Conservation (phyloP, 1,140 invertebrate species). For the Andrena cerasifolii region DNA sequence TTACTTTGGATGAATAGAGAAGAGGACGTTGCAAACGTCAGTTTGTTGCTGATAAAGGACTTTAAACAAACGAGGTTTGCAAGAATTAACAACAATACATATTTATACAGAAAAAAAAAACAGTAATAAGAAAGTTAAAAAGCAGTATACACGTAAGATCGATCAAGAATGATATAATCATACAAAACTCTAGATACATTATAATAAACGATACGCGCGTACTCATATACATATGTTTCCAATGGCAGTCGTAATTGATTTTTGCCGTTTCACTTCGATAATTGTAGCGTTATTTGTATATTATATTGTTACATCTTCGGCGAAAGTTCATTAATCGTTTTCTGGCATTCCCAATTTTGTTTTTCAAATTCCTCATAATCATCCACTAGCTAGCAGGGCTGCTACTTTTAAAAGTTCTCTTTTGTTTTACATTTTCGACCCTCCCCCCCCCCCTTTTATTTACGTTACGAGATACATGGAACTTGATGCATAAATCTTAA, state of each 20-base stretch:
- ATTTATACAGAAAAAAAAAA: conserved; percentile 82
- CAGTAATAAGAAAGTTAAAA: conserved; percentile 81
- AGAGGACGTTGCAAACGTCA: conserved; percentile 71
- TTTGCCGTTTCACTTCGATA: conserved; percentile 78
- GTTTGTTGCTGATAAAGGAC: conserved; percentile 76
- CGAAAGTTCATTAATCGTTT: conserved; percentile 47
- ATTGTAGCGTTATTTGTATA: conserved; percentile 54
- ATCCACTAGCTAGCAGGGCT: neutral
- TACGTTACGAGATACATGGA: conserved; percentile 34
- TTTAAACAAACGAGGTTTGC: conserved; percentile 78
- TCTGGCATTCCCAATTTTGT: conserved; percentile 16
- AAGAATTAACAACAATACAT: conserved; percentile 80
- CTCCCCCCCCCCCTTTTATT: conserved; percentile 3
- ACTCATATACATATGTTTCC: conserved; percentile 77
- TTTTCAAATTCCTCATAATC: neutral
- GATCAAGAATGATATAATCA: conserved; percentile 81
- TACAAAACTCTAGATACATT: conserved; percentile 80
- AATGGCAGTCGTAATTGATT: conserved; percentile 77
- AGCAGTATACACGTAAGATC: conserved; percentile 80
- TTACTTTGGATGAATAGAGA: conserved; percentile 73
- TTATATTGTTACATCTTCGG: conserved; percentile 31
- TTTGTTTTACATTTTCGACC: conserved; percentile 9
- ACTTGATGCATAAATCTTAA: conserved; percentile 45
- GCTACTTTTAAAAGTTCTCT: conserved; percentile 9
- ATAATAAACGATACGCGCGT: conserved; percentile 80